These are phyloP conservation scores for Apodemia zela DNA, from an alignment of 2,888 invertebrate genomes.

Conservation along the genomic window DNA sequence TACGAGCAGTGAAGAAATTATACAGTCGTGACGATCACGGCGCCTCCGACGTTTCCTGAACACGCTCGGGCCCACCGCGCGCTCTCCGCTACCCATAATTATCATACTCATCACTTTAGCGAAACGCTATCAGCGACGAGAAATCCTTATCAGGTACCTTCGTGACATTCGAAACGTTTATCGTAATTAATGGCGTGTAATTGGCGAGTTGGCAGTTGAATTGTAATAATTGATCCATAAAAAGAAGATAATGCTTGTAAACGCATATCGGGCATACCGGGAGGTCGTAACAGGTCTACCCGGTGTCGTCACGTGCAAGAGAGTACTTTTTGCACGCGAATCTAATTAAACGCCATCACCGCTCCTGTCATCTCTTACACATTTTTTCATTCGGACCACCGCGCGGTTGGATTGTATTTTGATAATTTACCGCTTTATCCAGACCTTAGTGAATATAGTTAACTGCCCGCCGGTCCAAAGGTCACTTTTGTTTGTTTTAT, in stretches of 20 bases:
- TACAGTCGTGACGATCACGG: conserved; percentile 63
- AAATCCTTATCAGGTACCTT: conserved; percentile 8
- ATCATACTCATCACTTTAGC: conserved; percentile 45
- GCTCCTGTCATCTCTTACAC: conserved; percentile 62
- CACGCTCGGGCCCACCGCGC: conserved; percentile 32
- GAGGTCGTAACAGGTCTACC: conserved; percentile 19
- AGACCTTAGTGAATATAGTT: conserved; percentile 76
- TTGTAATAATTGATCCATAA: conserved; percentile 52
- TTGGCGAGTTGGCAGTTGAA: conserved; percentile 50
- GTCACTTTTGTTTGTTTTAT: conserved; percentile 79
- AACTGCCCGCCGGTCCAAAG: conserved; percentile 70
- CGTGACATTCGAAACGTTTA: conserved; percentile 21
- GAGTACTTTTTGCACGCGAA: conserved; percentile 52
- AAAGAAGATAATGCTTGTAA: conserved; percentile 49
- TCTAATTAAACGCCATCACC: conserved; percentile 68
- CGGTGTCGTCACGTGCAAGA: conserved; percentile 53
- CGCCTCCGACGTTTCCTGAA: conserved; percentile 62
- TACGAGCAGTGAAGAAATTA: conserved; percentile 77
- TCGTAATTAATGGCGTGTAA: conserved; percentile 62
- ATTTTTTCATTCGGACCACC: conserved; percentile 64
- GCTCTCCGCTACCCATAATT: conserved; percentile 41
- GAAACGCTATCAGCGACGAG: conserved; percentile 1
- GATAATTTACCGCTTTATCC: conserved; percentile 79
- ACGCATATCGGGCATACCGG: conserved; percentile 56
- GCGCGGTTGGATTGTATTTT: conserved; percentile 60